Evolutionary conservation across 2,888 invertebrate genomes (phyloP), one percentile per base, ranked within the genome.

Genomic region (Cartodere bifasciata): DNA sequence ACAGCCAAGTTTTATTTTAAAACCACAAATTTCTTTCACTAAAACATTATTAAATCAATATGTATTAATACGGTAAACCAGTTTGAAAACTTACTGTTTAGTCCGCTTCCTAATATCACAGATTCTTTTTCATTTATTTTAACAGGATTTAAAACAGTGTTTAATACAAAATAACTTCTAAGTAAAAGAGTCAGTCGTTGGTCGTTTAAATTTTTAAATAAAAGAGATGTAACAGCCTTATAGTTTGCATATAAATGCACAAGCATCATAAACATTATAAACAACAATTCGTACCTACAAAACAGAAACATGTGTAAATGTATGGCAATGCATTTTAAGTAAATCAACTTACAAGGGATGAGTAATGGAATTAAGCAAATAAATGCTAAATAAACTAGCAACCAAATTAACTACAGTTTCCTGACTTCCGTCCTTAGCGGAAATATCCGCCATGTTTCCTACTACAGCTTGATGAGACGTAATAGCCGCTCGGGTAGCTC

Each of bases 351-450:
- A 66, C 63, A 58, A 49, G 48, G 63, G 53, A 48, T 67, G 64
- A 58, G 67, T 71, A 43, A 79, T 70, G 40, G 64, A 42, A 4
- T 79, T 77, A 23, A 94, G 64, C 30, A 94, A 59, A 22, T 79
- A 58, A 27, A 94, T 67, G 31, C 87, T 88, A 31, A 75, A 57
- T 28, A 91, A 53, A 6, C 92, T 82, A 6, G 86, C 92, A 21
- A 84, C 58, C 24, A 95, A 65, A 63, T 95, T 95, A 9, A 97
- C 92, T 41, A 90, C 74, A 0, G 94, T 95, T 59, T 97, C 97
- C 64, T 97, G 97, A 37, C 92, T 91, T 4, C 90, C 84, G 56
- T 97, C 95, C 63, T 95, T 95, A 0, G 92, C 88, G 0, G 84
- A 70, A 4, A 84, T 90, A 62, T 97, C 97, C 0, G 87, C 94